Base-by-base conservation (phyloP, 35 echinoderm and acorn worm genomes). In the Heliocidaris tuberculata region DNA sequence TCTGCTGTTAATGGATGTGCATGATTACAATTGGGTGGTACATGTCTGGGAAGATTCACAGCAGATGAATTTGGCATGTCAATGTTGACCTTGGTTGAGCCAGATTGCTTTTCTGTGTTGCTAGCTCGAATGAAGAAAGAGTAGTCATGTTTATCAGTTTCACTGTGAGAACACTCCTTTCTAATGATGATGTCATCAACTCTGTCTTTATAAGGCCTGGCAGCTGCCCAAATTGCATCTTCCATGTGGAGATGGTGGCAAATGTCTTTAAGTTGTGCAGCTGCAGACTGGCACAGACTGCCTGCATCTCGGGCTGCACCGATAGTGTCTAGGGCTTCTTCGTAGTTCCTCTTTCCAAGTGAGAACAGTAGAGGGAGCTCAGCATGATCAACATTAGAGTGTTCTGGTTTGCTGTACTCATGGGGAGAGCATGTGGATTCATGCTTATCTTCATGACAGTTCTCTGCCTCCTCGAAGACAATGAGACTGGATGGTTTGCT, bases 141-240 rank as follows among this genome's bases (percentile, higher is more conserved):
- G 91, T 93, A 30, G 48, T 93, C 48, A n/a, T 93, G 31, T 13
- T 50, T 30, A 48, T 21, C 19, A 5, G 48, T n/a, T 48, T 12
- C 17, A 31, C 48, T 59, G 2, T 11, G 9, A 93, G 50, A 30
- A 93, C 50, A 30, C 9, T 93, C 47, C 31, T 71, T 85, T 31
- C 94, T 97, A 35, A 97, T 97, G 48, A 97, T 97, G 59, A 94
- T 94, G 86, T 97, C 96, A 94, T 95, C 95, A 85, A 50, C 88
- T 54, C 61, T 85, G 89, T 94, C 88, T 94, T 94, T 49, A 60
- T 86, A 94, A 19, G 96, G 96, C 42, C 47, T 95, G 86, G 95
- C 96, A 13, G 96, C 96, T 6, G 96, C 94, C 49, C 88, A 65
- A 15, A 95, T 78, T 60, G 95, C 88, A 85, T 56, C 95, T 85